Conservation (phyloP, 2,888 invertebrate genomes). For the Brachyopa scutellaris region DNA sequence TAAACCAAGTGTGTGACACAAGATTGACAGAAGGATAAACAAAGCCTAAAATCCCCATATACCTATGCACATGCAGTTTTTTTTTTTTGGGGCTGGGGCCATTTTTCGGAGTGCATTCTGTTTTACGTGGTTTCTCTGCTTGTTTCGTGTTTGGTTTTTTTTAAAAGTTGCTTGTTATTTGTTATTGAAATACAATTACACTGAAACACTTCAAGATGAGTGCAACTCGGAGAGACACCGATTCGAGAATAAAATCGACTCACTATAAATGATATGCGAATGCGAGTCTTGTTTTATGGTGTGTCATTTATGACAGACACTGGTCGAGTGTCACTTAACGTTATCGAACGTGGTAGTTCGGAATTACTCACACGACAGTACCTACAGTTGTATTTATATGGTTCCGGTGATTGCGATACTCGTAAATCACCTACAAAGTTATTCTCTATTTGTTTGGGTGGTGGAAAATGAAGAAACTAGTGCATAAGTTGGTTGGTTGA, state of each 20-base stretch:
- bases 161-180: conserved; percentile 2
- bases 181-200: conserved; percentile 7
- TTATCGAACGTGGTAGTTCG: conserved; percentile 1
- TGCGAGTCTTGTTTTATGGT: conserved; percentile 17
- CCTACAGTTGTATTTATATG: no score
- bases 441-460: no score
- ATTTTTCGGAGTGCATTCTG: conserved; percentile 32
- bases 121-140: conserved; percentile 22
- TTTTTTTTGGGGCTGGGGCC: conserved; percentile 22
- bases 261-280: conserved; percentile 33
- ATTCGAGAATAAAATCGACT: no score
- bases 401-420: no score
- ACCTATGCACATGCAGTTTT: background rate
- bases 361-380: conserved; percentile 12
- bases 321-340: conserved; percentile 25
- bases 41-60: conserved; percentile 9
- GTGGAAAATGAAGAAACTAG: no score
- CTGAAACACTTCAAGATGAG: no score
- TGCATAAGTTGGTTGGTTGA: no score
- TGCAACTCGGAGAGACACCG: no score
- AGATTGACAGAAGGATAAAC: conserved; percentile 46
- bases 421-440: no score
- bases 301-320: conserved; percentile 32
- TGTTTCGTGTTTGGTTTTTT: conserved; percentile 9
- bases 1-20: conserved; percentile 21